Evolutionary conservation across 2,113 vertebrate genomes (phyloP).

Genomic region (Mustelus asterias): DNA sequence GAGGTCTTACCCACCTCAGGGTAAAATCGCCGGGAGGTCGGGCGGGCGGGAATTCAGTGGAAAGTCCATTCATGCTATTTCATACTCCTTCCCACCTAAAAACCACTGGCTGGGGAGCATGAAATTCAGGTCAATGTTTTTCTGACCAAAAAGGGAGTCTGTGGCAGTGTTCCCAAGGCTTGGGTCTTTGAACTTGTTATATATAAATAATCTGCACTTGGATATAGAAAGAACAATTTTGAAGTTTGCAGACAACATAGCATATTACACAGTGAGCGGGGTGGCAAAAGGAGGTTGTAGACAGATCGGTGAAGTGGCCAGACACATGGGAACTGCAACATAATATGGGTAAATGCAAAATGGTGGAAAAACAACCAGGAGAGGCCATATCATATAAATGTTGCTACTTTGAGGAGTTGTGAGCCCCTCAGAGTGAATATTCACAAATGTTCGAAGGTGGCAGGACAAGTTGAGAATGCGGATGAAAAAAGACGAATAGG

Average conservation of each 20-base stretch:
- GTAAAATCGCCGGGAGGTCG: too few relatives aligned
- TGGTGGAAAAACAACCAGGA: background rate
- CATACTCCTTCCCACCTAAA: too few relatives aligned
- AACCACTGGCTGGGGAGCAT: too few relatives aligned
- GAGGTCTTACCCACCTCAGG: too few relatives aligned
- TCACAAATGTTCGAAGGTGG: background rate
- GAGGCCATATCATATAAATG: background rate
- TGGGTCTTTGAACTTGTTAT: background rate
- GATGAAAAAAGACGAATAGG: background rate
- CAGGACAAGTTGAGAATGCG: background rate
- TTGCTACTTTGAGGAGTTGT: background rate
- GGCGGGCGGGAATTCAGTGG: too few relatives aligned
- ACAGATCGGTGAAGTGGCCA: background rate
- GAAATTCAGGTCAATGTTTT: background rate
- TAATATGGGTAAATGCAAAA: too few relatives aligned
- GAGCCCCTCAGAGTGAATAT: background rate
- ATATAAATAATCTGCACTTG: background rate
- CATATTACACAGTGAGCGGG: too few relatives aligned
- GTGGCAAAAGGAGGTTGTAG: background rate
- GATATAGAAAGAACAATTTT: background rate
- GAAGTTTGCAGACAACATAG: background rate
- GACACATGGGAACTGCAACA: too few relatives aligned
- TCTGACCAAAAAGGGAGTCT: background rate
- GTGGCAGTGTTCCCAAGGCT: background rate
- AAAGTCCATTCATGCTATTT: too few relatives aligned